phyloP scores from a whole-genome alignment of 2,797 vertebrate genomes.

The Parambassis ranga region DNA sequence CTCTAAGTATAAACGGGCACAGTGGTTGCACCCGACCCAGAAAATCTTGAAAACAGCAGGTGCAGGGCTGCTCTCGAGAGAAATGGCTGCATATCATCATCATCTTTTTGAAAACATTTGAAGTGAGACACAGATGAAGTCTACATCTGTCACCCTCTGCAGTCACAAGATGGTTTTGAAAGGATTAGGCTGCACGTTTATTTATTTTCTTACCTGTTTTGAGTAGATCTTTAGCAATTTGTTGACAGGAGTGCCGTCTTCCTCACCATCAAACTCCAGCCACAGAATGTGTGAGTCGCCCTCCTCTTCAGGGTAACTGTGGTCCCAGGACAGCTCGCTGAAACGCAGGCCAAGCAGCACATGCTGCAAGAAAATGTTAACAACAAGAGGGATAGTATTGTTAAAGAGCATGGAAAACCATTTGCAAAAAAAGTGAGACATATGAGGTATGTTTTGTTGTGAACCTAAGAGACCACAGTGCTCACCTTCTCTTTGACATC shows the following conservation, averaged over 20 bases:
- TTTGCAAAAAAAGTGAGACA: not conserved
- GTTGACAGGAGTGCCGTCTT: conserved; percentile 87
- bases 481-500: conserved; percentile 90
- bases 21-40: conserved; percentile 7
- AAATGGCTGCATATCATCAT: not conserved
- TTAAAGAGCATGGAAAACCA: not conserved
- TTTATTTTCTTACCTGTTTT: conserved; percentile 82
- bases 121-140: not conserved
- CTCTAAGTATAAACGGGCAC: not conserved
- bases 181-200: fast-evolving
- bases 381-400: not conserved
- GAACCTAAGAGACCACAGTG: not conserved
- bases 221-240: conserved; percentile 93
- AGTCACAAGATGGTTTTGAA: not conserved
- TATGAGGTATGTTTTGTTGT: not conserved
- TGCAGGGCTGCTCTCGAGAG: not conserved
- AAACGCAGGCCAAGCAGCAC: conserved; percentile 89
- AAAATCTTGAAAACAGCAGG: conserved; percentile 7
- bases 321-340: conserved; percentile 93
- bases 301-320: conserved; percentile 88
- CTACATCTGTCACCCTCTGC: not conserved
- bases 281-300: conserved; percentile 86
- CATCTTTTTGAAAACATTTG: conserved; percentile 1
- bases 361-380: conserved; percentile 73
- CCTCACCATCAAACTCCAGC: conserved; percentile 94